Evolutionary conservation across 2,888 invertebrate species (phyloP).

Genomic region (Aphelenchoides bicaudatus): DNA sequence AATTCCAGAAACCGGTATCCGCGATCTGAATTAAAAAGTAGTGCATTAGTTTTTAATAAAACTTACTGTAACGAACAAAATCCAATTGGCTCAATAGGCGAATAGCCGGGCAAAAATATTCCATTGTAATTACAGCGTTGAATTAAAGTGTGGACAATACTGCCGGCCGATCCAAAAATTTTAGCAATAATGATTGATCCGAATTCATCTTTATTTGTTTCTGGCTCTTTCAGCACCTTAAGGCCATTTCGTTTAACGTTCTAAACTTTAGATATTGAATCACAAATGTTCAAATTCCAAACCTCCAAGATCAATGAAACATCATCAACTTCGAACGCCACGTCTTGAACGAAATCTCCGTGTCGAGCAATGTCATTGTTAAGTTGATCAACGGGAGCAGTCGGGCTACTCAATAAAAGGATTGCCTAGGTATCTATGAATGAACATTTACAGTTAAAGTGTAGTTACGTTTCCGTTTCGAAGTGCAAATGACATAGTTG

Average conservation of each 20-base stretch:
- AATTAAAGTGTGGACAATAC: constrained; percentile 87
- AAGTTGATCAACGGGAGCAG: constrained; percentile 72
- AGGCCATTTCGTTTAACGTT: background rate
- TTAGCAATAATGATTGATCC: constrained; percentile 80
- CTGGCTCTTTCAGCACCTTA: constrained; percentile 75
- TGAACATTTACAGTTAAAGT: background rate
- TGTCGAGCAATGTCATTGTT: constrained; percentile 77
- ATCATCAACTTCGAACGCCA: constrained; percentile 89
- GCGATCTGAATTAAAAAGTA: constrained; percentile 61
- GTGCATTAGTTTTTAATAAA: background rate
- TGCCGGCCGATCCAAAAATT: constrained; percentile 85
- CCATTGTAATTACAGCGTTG: constrained; percentile 74
- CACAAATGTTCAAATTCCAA: constrained; percentile 2
- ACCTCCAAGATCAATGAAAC: constrained; percentile 76
- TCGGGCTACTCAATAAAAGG: constrained; percentile 84
- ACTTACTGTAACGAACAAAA: constrained; percentile 38
- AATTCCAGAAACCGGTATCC: constrained; percentile 75
- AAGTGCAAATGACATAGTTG: constrained; percentile 40
- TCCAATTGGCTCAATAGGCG: constrained; percentile 40
- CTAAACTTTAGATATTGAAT: no score
- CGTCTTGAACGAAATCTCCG: constrained; percentile 91
- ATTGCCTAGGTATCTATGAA: constrained; percentile 69
- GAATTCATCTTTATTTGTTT: constrained; percentile 78
- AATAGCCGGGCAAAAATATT: constrained; percentile 79
- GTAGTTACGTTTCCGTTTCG: constrained; percentile 36